Percentiles rank a stretch among this genome's conserved stretches.
Evolutionary conservation across 2,888 invertebrate genomes (phyloP).

Genomic region (Calliopum simillimum): DNA sequence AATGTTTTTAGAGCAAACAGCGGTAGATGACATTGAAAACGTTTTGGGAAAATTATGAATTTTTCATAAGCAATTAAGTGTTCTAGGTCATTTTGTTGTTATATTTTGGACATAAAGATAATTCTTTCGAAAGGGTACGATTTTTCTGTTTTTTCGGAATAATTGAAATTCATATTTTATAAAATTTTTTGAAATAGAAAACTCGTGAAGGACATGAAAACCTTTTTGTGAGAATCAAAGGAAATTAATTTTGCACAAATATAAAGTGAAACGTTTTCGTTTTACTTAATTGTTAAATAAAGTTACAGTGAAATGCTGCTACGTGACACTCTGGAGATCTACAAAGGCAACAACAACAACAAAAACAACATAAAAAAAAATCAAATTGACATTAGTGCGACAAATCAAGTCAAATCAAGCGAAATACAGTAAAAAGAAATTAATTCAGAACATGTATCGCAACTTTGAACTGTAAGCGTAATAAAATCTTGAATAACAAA

Average conservation of each 20-base stretch:
- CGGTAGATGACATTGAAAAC: conserved; percentile 10
- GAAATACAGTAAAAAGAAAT: conserved; percentile 41
- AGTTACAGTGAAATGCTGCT: not conserved
- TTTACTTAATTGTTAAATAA: not conserved
- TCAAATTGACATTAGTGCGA: not conserved
- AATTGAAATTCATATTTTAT: too few relatives aligned
- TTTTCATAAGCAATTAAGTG: conserved; percentile 43
- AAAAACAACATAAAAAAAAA: not conserved
- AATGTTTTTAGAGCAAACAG: conserved; percentile 29
- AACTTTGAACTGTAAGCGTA: conserved; percentile 55
- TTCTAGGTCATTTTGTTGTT: too few relatives aligned
- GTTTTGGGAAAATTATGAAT: conserved; percentile 41
- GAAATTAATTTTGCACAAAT: not conserved
- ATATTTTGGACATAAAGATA: too few relatives aligned
- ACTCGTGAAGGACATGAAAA: too few relatives aligned
- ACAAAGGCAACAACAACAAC: not conserved
- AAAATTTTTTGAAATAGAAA: too few relatives aligned
- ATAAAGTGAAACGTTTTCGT: not conserved
- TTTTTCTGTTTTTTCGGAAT: too few relatives aligned
- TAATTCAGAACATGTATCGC: conserved; percentile 54
- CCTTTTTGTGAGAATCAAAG: too few relatives aligned
- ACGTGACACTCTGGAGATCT: conserved; percentile 2
- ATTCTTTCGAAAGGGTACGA: too few relatives aligned
- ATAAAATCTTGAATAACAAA: conserved; percentile 46
- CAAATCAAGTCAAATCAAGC: not conserved